Evolutionary conservation across 2,888 invertebrate species (phyloP).

Genomic region (Drosophila mettleri): DNA sequence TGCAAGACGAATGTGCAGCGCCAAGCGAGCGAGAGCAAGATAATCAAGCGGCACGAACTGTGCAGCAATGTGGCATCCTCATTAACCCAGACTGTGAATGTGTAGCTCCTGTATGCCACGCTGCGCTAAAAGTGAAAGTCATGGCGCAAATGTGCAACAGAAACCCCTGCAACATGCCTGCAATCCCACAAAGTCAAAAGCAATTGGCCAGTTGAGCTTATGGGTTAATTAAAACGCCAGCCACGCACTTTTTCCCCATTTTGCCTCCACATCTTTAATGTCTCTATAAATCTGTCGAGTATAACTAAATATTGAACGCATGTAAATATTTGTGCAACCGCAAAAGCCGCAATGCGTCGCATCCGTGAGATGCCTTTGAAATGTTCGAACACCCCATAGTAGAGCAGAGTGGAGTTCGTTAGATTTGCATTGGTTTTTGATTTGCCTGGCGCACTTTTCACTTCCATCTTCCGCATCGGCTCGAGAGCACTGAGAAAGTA

Average conservation of each 20-base stretch:
- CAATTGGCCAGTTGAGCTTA: slow-evolving; percentile 77
- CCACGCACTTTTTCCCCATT: slow-evolving; percentile 60
- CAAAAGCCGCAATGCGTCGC: slow-evolving; percentile 64
- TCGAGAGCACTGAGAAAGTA: slow-evolving; percentile 50
- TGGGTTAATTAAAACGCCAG: slow-evolving; percentile 78
- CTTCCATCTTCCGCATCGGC: slow-evolving; percentile 55
- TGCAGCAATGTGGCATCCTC: slow-evolving; percentile 79
- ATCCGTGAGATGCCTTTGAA: slow-evolving; percentile 81
- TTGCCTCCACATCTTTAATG: slow-evolving; percentile 20
- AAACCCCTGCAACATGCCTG: slow-evolving; percentile 5
- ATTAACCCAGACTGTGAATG: slow-evolving; percentile 63
- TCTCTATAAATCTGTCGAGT: slow-evolving; percentile 53
- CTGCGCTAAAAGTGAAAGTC: slow-evolving; percentile 71
- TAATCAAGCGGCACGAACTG: slow-evolving; percentile 79
- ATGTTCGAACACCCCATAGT: slow-evolving; percentile 42
- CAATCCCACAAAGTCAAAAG: slow-evolving; percentile 56
- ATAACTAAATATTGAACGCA: slow-evolving; percentile 44
- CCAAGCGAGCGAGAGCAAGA: slow-evolving; percentile 45
- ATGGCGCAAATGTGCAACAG: slow-evolving; percentile 54
- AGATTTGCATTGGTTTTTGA: slow-evolving; percentile 48
- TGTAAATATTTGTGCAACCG: slow-evolving; percentile 72
- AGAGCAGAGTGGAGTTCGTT: slow-evolving; percentile 7
- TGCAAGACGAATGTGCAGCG: slow-evolving; percentile 56
- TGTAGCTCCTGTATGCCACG: slow-evolving; percentile 39
- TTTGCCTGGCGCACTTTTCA: slow-evolving; percentile 55